A percentile compares a stretch with the other conserved stretches of the same genome.
Conservation (phyloP, 2,888 invertebrate species). For the Ganaspis brasiliensis region DNA sequence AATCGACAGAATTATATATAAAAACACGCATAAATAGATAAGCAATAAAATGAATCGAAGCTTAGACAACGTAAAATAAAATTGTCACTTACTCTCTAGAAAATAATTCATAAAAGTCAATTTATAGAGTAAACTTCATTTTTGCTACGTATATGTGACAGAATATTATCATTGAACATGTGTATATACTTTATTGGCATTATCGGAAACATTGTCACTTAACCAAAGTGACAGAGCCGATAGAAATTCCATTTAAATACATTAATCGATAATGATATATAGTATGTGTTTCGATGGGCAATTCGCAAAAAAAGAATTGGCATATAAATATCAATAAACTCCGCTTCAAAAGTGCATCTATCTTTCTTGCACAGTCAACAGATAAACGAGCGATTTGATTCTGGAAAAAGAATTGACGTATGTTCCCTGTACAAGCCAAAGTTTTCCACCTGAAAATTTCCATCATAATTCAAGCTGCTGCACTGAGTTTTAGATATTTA, state of each 20-base stretch:
- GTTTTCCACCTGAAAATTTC: conserved; percentile 29
- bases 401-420: conserved; percentile 2
- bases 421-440: neutral
- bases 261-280: conserved; percentile 24
- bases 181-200: conserved; percentile 1
- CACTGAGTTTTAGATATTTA: neutral
- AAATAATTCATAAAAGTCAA: too few relatives aligned
- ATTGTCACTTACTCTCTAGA: too few relatives aligned
- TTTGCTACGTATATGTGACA: too few relatives aligned
- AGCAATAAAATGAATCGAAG: neutral
- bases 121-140: too few relatives aligned
- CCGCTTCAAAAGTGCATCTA: conserved; percentile 46
- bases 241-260: conserved; percentile 23
- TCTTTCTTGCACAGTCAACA: conserved; percentile 39
- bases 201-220: conserved; percentile 35
- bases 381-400: conserved; percentile 35
- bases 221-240: conserved; percentile 2
- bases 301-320: conserved; percentile 50
- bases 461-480: neutral
- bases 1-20: conserved; percentile 51
- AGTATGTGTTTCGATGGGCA: neutral
- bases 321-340: conserved; percentile 65
- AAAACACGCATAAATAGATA: conserved; percentile 21
- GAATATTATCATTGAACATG: neutral
- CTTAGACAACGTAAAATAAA: too few relatives aligned